Conservation (phyloP, 1,140 invertebrate species). For the Sycophaga agraensis region DNA sequence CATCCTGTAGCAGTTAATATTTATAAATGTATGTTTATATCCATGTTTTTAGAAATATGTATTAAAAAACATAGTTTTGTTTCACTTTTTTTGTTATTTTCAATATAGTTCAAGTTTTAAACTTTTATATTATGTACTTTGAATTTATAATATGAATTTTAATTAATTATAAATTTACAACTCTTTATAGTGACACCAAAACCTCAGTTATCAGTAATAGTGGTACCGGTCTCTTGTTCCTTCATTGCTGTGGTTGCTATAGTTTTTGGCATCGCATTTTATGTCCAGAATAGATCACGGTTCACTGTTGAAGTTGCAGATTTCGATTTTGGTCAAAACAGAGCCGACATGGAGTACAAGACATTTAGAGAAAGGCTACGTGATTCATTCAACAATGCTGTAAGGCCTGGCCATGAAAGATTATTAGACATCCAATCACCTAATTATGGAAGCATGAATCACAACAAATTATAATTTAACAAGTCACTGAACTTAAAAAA, state of each 20-base stretch:
- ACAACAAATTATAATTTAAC: conserved; percentile 24
- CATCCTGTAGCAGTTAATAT: conserved; percentile 74
- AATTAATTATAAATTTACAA: too few relatives aligned
- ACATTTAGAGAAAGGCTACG: conserved; percentile 77
- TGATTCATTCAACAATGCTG: conserved; percentile 72
- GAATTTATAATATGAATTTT: too few relatives aligned
- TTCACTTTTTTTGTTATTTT: too few relatives aligned
- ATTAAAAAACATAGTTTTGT: neutral
- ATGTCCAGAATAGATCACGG: conserved; percentile 74
- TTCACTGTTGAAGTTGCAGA: conserved; percentile 82
- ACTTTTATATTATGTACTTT: too few relatives aligned
- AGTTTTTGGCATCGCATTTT: conserved; percentile 83
- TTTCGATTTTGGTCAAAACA: conserved; percentile 80
- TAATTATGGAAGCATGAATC: conserved; percentile 56
- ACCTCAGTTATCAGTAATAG: conserved; percentile 79
- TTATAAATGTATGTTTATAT: conserved; percentile 71
- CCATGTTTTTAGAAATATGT: conserved; percentile 3
- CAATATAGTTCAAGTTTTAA: too few relatives aligned
- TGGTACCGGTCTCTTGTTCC: conserved; percentile 79
- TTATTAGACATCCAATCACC: conserved; percentile 39
- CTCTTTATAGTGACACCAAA: conserved; percentile 70
- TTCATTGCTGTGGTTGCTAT: conserved; percentile 77
- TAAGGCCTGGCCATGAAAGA: conserved; percentile 45
- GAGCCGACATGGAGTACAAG: conserved; percentile 79
- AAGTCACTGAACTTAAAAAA: conserved; percentile 11